phyloP scores from a whole-genome alignment of 2,797 vertebrate species.

The Rachycentron canadum region DNA sequence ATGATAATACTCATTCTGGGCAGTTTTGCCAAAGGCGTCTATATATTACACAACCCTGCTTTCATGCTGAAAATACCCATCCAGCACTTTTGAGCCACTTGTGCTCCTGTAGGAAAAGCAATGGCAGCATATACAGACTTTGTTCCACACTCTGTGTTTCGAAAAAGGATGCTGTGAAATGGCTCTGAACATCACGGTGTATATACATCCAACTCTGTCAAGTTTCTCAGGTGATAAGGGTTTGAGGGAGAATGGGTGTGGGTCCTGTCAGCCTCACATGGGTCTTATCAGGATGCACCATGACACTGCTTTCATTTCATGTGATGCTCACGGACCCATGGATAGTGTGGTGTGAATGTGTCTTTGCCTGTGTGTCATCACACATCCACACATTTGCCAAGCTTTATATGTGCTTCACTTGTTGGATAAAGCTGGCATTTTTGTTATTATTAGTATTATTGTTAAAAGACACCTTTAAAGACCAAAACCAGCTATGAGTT shows the following conservation, averaged over 20 bases:
- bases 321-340: constrained; percentile 43
- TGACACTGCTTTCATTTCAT: constrained; percentile 58
- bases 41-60: constrained; percentile 64
- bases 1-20: constrained; percentile 78
- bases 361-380: constrained; percentile 28
- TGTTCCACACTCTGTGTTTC: constrained; percentile 15
- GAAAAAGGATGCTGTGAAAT: constrained; percentile 31
- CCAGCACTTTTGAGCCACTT: constrained; percentile 62
- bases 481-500: not conserved
- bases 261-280: constrained; percentile 50
- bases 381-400: constrained; percentile 36
- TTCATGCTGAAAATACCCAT: constrained; percentile 63
- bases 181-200: constrained; percentile 19
- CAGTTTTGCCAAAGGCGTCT: constrained; percentile 64
- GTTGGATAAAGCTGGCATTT: not conserved
- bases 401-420: constrained; percentile 37
- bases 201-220: constrained; percentile 38
- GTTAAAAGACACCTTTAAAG: constrained; percentile 8
- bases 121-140: constrained; percentile 10
- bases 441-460: not conserved
- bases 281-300: constrained; percentile 50
- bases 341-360: constrained; percentile 33
- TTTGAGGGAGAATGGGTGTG: constrained; percentile 15
- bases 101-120: constrained; percentile 29
- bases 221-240: constrained; percentile 39